phyloP scores from a whole-genome alignment of 2,888 invertebrate species.

The Strigamia maritima region DNA sequence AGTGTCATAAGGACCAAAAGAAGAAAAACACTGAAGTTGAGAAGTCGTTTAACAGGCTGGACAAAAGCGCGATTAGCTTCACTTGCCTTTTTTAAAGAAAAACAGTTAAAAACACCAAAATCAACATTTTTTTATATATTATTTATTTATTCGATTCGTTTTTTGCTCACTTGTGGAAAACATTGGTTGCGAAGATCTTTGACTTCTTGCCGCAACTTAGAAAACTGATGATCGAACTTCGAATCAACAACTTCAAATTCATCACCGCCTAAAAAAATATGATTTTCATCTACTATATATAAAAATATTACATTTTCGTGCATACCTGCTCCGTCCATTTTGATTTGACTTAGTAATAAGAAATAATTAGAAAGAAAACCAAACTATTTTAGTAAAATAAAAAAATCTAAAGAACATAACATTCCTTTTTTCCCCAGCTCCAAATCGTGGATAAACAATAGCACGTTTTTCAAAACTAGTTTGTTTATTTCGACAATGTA shows the following conservation, averaged over 20 bases:
- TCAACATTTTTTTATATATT: background rate
- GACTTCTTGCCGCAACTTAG: background rate
- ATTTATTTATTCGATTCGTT: background rate
- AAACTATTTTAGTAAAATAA: background rate
- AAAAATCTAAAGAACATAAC: background rate
- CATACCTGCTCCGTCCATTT: background rate
- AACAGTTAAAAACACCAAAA: background rate
- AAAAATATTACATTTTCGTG: background rate
- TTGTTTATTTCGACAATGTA: background rate
- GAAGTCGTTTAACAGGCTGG: background rate
- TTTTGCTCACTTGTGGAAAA: background rate
- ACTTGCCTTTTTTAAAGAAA: background rate
- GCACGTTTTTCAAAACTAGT: background rate
- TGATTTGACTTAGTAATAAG: background rate
- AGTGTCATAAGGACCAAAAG: constrained; percentile 14
- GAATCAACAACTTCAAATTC: constrained; percentile 10
- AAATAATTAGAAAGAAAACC: background rate
- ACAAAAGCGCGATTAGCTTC: background rate
- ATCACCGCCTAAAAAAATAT: background rate
- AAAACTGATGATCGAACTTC: background rate
- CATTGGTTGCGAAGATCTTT: constrained; percentile 17
- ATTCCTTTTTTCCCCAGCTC: background rate
- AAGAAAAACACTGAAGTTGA: constrained; percentile 1
- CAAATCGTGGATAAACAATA: background rate
- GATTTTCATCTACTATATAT: background rate